phyloP scores from a whole-genome alignment of 2,888 invertebrate genomes.

The Erebia palarica region DNA sequence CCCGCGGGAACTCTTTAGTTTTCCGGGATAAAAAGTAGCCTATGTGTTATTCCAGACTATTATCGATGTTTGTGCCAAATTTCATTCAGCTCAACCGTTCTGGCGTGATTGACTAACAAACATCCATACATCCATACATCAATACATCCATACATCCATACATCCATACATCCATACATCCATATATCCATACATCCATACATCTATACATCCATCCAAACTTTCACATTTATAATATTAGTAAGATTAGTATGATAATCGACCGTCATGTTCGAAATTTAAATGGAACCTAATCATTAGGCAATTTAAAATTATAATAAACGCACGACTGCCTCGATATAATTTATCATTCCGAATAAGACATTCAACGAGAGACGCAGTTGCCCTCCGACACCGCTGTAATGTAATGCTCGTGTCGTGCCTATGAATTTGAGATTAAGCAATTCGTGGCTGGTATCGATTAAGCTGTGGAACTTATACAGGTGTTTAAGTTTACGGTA shows the following conservation, averaged over 20 bases:
- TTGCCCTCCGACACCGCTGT: slow-evolving; percentile 19
- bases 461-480: neutral
- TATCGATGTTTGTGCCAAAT: too few relatives aligned
- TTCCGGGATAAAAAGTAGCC: too few relatives aligned
- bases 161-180: too few relatives aligned
- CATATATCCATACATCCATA: too few relatives aligned
- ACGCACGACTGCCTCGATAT: slow-evolving; percentile 16
- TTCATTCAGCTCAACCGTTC: too few relatives aligned
- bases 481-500: slow-evolving; percentile 1
- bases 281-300: neutral
- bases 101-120: too few relatives aligned
- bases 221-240: too few relatives aligned
- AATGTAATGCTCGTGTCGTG: slow-evolving; percentile 23
- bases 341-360: slow-evolving; percentile 26
- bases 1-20: too few relatives aligned
- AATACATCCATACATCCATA: too few relatives aligned
- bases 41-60: too few relatives aligned
- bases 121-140: too few relatives aligned
- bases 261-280: neutral
- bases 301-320: slow-evolving; percentile 4
- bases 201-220: too few relatives aligned
- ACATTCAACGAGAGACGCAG: slow-evolving; percentile 13
- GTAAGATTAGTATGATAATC: neutral
- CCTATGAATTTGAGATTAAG: slow-evolving; percentile 18
- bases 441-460: neutral